Evolutionary conservation across 2,113 vertebrate genomes (phyloP).

Genomic region (Litocranius walleri): DNA sequence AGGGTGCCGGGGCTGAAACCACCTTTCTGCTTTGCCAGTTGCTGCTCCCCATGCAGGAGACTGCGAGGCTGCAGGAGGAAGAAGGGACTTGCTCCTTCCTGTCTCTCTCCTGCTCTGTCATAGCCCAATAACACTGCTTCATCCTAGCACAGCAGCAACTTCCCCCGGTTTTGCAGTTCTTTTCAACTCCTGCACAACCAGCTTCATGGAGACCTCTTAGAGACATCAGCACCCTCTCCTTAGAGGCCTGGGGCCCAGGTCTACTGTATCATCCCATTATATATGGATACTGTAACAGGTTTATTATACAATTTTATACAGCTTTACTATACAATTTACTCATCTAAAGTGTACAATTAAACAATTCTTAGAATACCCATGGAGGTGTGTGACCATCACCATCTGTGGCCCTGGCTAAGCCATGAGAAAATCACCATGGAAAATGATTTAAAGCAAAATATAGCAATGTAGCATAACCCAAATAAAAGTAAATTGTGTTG

Average conservation of each 20-base stretch:
- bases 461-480: not conserved
- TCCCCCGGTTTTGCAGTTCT: not conserved
- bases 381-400: not conserved
- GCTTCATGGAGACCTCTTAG: not conserved
- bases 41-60: not conserved
- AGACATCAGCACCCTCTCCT: not conserved
- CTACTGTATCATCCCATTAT: not conserved
- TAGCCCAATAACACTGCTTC: accelerated
- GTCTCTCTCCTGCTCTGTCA: not conserved
- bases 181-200: not conserved
- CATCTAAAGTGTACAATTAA: not conserved
- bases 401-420: not conserved
- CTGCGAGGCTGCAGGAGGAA: not conserved
- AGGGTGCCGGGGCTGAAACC: not conserved
- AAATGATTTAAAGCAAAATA: not conserved
- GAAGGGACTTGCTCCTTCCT: not conserved
- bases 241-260: not conserved
- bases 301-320: not conserved
- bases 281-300: not conserved
- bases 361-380: not conserved
- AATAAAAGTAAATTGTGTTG: not conserved
- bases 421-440: not conserved
- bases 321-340: not conserved
- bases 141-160: accelerated
- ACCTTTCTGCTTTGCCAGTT: not conserved